Conservation (phyloP, 2,888 invertebrate genomes). For the Pemphredon lugubris region DNA sequence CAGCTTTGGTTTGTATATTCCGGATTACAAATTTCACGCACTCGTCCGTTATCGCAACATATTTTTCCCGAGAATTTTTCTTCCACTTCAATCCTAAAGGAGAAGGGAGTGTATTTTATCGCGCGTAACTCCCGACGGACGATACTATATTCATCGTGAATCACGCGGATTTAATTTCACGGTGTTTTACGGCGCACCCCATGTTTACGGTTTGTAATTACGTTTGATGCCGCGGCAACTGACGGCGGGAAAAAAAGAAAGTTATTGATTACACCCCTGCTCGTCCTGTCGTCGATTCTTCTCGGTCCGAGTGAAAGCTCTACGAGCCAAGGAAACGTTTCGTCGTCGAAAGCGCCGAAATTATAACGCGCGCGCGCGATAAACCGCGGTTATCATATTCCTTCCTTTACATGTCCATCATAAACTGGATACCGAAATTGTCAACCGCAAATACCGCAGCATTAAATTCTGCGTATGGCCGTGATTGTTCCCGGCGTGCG, state of each 20-base stretch:
- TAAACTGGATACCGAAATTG: constrained; percentile 24
- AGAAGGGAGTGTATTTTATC: constrained; percentile 37
- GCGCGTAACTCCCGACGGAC: constrained; percentile 47
- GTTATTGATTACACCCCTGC: constrained; percentile 57
- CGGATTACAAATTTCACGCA: too few species aligned
- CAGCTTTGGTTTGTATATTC: too few species aligned
- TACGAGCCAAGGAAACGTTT: not conserved
- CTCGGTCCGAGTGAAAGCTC: not conserved
- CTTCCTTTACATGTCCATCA: constrained; percentile 32
- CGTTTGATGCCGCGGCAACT: constrained; percentile 44
- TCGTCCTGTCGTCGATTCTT: constrained; percentile 15
- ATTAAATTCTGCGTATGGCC: constrained; percentile 31
- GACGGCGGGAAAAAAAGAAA: constrained; percentile 7
- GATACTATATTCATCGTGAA: constrained; percentile 65
- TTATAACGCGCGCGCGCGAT: not conserved
- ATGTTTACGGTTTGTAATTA: constrained; percentile 65
- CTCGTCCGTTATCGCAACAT: too few species aligned
- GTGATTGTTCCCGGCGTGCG: constrained; percentile 29
- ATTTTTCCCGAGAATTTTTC: too few species aligned
- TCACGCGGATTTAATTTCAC: constrained; percentile 67
- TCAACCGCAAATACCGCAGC: constrained; percentile 22
- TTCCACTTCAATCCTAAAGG: too few species aligned
- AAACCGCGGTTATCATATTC: constrained; percentile 17
- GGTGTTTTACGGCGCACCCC: constrained; percentile 51
- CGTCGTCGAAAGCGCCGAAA: not conserved